Percentiles rank a stretch among this genome's conserved stretches.
Evolutionary conservation across 2,113 vertebrate species (phyloP).

Genomic region (Cinclus mexicanus): DNA sequence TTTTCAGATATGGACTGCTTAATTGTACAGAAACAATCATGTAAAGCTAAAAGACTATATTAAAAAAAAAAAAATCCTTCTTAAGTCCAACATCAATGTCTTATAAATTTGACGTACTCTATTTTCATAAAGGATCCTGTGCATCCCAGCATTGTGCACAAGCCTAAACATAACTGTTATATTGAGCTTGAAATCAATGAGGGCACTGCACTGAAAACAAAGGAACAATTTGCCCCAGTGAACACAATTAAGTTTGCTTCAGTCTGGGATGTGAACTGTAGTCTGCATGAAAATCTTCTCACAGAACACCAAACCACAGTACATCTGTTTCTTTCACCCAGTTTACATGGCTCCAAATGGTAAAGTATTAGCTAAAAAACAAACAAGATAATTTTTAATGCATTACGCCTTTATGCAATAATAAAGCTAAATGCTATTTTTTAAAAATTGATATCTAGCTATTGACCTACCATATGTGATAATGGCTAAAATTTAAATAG

Average conservation of each 20-base stretch:
- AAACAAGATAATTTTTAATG: neutral
- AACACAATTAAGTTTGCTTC: neutral
- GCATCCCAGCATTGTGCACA: neutral
- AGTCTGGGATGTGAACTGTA: neutral
- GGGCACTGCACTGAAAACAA: neutral
- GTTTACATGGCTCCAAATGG: neutral
- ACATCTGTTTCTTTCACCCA: neutral
- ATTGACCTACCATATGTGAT: neutral
- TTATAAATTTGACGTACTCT: neutral
- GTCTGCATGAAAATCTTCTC: neutral
- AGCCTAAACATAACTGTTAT: neutral
- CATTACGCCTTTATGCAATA: neutral
- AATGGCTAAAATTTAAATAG: neutral
- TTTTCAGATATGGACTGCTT: slow-evolving; percentile 38
- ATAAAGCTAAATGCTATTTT: neutral
- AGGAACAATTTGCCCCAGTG: neutral
- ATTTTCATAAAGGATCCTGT: neutral
- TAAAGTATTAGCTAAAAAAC: neutral
- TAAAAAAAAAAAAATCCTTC: neutral
- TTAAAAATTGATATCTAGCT: neutral
- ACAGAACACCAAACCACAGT: neutral
- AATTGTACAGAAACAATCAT: slow-evolving; percentile 56
- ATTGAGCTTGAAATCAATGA: neutral
- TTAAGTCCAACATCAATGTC: neutral
- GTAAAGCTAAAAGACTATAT: slow-evolving; percentile 10